Evolutionary conservation across 2,797 vertebrate species (phyloP), one percentile per base, ranked within the genome.

Genomic region (Catamblyrhynchus diadema): DNA sequence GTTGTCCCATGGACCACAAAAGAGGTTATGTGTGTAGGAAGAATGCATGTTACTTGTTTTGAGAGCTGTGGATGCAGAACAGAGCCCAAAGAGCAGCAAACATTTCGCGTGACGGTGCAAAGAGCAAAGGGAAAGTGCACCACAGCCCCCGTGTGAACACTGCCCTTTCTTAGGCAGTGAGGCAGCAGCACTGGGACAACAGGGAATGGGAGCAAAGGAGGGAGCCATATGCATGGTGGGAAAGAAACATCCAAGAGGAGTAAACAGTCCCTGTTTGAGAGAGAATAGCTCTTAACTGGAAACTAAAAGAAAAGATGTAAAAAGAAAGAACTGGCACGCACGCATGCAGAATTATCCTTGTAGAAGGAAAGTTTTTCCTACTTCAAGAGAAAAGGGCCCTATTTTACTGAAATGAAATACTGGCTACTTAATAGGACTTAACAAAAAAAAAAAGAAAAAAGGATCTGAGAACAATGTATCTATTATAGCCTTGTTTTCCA

Each of bases 401-500:
- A 45, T 97, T 97, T 89, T 93, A 82, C 79, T 73, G 89, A 89
- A 92, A 88, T 81, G n/a, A 94, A 95, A 93, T 48, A 92, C 86
- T 74, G 93, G 74, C 93, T 90, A 87, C 92, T 96, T 95, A 96
- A 95, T 78, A 92, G 81, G 79, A 87, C 77, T 81, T 77, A 84
- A 75, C 41, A 78, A 94, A 93, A 91, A 91, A n/a, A n/a, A n/a
- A 95, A 69, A 37, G 51, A 86, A 87, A 89, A 56, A 81, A 73
- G 62, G 30, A 56, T 89, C 67, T 51, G 74, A 50, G 87, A 96
- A 97, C 97, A 98, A 96, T 94, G 94, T 88, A 82, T 86, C 93
- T 95, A 92, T 97, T 97, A 95, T 97, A 88, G 80, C 91, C 74
- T 54, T 96, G 94, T 96, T 97, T 97, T 97, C 88, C 94, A 97